A percentile compares a stretch with the other conserved stretches of the same genome.
phyloP scores from a whole-genome alignment of 1,140 invertebrate species.

The Homalodisca vitripennis region DNA sequence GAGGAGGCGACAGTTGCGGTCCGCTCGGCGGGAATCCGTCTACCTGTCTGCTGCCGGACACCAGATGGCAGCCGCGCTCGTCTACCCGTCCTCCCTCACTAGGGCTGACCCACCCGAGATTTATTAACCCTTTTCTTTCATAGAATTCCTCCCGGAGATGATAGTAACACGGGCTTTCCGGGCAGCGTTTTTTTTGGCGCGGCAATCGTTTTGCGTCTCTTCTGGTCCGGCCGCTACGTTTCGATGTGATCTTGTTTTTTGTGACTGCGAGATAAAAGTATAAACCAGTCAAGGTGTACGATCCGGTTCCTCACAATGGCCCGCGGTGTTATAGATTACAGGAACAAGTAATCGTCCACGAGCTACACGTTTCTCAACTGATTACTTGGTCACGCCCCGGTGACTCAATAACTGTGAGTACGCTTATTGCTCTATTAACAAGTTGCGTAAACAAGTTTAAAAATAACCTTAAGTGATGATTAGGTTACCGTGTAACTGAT shows the following conservation, averaged over 20 bases:
- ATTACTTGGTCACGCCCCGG: too few species aligned
- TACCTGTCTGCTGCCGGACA: not conserved
- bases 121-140: constrained; percentile 13
- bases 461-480: too few species aligned
- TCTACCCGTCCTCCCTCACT: not conserved
- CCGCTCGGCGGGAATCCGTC: not conserved
- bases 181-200: not conserved
- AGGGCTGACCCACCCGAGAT: not conserved
- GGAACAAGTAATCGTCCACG: too few species aligned
- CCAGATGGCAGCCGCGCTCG: not conserved
- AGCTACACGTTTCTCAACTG: too few species aligned
- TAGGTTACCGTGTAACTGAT: too few species aligned
- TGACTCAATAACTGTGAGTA: too few species aligned
- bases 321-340: too few species aligned
- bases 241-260: not conserved
- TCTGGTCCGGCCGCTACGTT: not conserved
- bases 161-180: not conserved
- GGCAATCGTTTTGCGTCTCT: not conserved
- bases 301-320: too few species aligned
- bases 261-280: too few species aligned
- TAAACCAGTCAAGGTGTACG: too few species aligned
- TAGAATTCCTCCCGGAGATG: constrained; percentile 1
- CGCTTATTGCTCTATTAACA: too few species aligned
- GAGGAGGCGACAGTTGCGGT: not conserved
- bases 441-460: too few species aligned